phyloP scores from a whole-genome alignment of 1,140 invertebrate genomes.

The Drosophila elegans region DNA sequence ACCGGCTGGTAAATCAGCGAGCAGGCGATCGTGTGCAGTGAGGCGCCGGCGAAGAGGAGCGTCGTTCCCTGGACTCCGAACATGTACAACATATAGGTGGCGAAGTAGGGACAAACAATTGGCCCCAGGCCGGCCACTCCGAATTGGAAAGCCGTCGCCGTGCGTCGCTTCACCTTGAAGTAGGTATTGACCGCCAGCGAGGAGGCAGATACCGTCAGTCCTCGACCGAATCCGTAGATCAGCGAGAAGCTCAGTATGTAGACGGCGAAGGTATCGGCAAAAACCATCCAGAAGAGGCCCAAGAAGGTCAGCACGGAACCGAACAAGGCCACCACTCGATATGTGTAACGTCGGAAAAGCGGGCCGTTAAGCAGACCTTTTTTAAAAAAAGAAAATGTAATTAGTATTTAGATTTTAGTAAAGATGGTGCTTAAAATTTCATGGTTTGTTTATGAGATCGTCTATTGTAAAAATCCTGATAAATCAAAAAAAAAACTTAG shows the following conservation, averaged over 20 bases:
- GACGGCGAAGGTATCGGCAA: constrained; percentile 86
- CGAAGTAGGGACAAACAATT: constrained; percentile 86
- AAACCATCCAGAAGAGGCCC: constrained; percentile 87
- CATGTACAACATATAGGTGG: constrained; percentile 85
- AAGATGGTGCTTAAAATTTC: no score
- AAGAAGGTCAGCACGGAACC: constrained; percentile 86
- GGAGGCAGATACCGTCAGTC: constrained; percentile 87
- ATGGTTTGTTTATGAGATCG: no score
- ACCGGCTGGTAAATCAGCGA: constrained; percentile 88
- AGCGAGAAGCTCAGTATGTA: constrained; percentile 88
- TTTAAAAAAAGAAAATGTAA: constrained; percentile 26
- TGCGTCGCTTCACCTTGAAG: constrained; percentile 86
- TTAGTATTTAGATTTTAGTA: background rate
- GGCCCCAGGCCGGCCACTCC: constrained; percentile 87
- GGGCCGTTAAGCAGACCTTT: constrained; percentile 88
- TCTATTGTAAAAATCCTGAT: no score
- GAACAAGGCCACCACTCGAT: constrained; percentile 87
- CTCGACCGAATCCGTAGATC: constrained; percentile 87
- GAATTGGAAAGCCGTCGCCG: constrained; percentile 87
- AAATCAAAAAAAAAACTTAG: no score
- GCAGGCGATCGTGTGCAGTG: constrained; percentile 87
- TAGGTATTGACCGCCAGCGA: constrained; percentile 87
- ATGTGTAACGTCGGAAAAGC: constrained; percentile 87
- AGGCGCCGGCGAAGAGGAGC: constrained; percentile 86
- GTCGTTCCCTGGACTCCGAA: constrained; percentile 87